Base-by-base conservation (phyloP, 2,113 vertebrate genomes). In the Struthidea cinerea region DNA sequence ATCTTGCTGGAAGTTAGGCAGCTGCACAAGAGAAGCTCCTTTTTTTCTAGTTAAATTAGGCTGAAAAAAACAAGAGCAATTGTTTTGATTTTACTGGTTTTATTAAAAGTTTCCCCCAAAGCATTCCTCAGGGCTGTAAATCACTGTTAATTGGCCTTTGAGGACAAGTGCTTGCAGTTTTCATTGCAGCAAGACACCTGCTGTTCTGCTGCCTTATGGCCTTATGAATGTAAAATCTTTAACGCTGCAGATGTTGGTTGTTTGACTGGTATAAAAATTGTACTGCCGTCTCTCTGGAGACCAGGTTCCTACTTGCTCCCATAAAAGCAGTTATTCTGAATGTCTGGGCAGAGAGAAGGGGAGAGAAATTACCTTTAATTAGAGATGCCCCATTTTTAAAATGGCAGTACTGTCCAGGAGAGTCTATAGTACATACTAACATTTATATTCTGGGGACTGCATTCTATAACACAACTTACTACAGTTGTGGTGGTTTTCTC, bases 31-130 rank as follows among this genome's bases (percentile, higher is more conserved):
- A 93, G 9, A 35, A 77, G 24, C 28, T 60, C 1, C 16, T 60
- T 84, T 75, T 42, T 18, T 49, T 9, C 59, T 86, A 27, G 60
- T 75, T 61, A 75, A 90, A 89, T 71, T 35, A 64, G 56, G n/a
- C 52, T 69, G 83, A 94, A 41, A 21, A 47, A 70, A 84, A 8
- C 35, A 80, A 22, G n/a, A 93, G 32, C 56, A 89, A 92, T 89
- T 90, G 87, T 81, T 94, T 89, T 70, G 28, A n/a, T 93, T 95
- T 63, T 92, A 80, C 86, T 96, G 53, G 76, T 84, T 92, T 84
- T 93, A 67, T 92, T 83, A 50, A 13, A 28, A 6, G 41, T 70
- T 92, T 84, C 28, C 79, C 42, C 59, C 52, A 53, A 75, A 86
- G 52, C 52, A 24, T 93, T 95, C 33, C 84, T 70, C 60, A 57